These are phyloP conservation scores for Drosophila murphyi DNA, from an alignment of 1,140 invertebrate genomes.

Conservation along the genomic window DNA sequence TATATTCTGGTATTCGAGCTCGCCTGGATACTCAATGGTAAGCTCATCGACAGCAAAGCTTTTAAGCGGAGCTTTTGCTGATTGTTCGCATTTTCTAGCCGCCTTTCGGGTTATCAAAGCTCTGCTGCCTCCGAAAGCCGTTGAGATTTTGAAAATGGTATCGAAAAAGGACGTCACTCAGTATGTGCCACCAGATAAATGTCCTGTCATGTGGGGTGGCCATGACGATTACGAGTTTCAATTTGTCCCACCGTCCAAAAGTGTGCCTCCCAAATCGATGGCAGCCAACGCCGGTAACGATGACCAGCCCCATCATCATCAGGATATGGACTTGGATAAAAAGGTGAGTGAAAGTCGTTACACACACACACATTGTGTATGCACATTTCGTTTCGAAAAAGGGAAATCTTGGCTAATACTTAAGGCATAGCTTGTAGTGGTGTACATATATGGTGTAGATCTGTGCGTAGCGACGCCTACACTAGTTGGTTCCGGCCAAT, in stretches of 20 bases:
- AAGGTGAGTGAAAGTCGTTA: slow-evolving; percentile 55
- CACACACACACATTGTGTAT: slow-evolving; percentile 3
- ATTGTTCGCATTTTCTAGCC: slow-evolving; percentile 85
- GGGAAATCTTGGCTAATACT: background rate
- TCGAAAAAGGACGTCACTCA: slow-evolving; percentile 91
- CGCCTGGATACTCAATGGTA: slow-evolving; percentile 96
- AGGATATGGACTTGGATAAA: slow-evolving; percentile 45
- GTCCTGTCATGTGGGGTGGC: slow-evolving; percentile 93
- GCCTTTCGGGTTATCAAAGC: slow-evolving; percentile 97
- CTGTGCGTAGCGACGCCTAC: no score
- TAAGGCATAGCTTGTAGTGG: no score
- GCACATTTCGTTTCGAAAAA: slow-evolving; percentile 5
- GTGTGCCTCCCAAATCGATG: slow-evolving; percentile 19
- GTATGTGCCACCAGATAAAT: slow-evolving; percentile 90
- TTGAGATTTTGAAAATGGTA: slow-evolving; percentile 95
- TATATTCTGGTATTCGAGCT: slow-evolving; percentile 97
- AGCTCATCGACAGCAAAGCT: slow-evolving; percentile 54
- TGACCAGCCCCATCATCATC: slow-evolving; percentile 44
- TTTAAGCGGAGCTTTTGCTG: slow-evolving; percentile 24
- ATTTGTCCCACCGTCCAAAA: slow-evolving; percentile 87
- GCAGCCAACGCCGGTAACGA: slow-evolving; percentile 56
- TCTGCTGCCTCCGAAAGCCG: slow-evolving; percentile 94
- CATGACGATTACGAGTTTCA: slow-evolving; percentile 90
- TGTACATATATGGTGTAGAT: no score
- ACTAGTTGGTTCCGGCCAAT: no score